Base-by-base conservation (phyloP, 2,113 vertebrate genomes). In the Poeciliopsis retropinna region DNA sequence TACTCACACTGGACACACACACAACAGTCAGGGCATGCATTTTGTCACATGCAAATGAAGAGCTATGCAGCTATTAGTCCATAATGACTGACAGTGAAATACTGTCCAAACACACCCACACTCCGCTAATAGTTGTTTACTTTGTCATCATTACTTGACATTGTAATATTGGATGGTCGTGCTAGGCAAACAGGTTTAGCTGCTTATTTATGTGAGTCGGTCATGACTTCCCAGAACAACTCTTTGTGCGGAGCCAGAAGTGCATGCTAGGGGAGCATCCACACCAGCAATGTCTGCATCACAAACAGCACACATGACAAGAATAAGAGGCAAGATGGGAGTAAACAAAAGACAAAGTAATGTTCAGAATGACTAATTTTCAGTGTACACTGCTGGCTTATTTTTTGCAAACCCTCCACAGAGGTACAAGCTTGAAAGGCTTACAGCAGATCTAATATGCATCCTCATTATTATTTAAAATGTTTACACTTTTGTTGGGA, bases 381-480 rank as follows among this genome's bases (percentile, higher is more conserved):
- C 14, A 28, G 65, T 28, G 61, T 41, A 27, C 51, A 32, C 14
- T 60, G 60, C 34, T 32, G 89, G 82, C 95, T 92, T 94, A 95
- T 95, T 95, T 91, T 91, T 89, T 62, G 47, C 78, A 85, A 87
- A 89, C 90, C 92, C 92, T 86, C 93, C 87, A 94, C 94, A 93
- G 94, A 93, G 94, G 82, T 90, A 89, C 92, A 91, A 91, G 92
- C 90, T 89, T 88, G 95, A 95, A 95, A 94, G 94, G 92, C 92
- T 94, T 92, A 94, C 94, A 94, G 94, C 87, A 89, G 91, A 93
- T 94, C 93, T 95, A 94, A 95, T 93, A 91, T 94, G 90, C 93
- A 92, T 94, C 94, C 30, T 96, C 92, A 94, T 95, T 94, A 95
- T 96, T 95, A 94, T 96, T 96, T 95, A 93, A 95, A 95, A 93